Conservation (phyloP, 2,888 invertebrate genomes). For the Microchrysa polita region DNA sequence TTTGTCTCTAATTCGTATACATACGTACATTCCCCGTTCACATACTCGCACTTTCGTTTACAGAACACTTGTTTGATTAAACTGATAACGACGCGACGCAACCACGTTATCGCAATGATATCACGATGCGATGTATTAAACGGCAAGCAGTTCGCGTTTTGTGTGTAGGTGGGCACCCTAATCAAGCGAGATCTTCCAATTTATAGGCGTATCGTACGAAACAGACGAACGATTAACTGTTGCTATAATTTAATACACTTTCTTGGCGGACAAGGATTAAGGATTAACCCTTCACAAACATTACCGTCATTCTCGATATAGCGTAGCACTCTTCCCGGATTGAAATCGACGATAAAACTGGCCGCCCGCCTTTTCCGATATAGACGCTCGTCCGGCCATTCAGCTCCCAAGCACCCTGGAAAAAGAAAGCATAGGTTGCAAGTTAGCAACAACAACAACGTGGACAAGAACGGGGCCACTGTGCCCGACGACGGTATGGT, state of each 20-base stretch:
- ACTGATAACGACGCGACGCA: conserved; percentile 45
- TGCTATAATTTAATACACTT: conserved; percentile 4
- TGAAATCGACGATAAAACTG: conserved; percentile 35
- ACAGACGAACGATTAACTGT: conserved; percentile 11
- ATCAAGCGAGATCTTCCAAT: conserved; percentile 5
- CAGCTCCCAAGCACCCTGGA: neutral
- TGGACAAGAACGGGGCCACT: too few relatives aligned
- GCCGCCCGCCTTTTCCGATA: conserved; percentile 24
- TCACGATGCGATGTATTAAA: neutral
- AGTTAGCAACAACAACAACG: conserved; percentile 42
- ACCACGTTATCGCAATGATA: conserved; percentile 42
- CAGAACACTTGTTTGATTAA: conserved; percentile 50
- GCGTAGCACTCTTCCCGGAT: conserved; percentile 27
- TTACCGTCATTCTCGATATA: conserved; percentile 11
- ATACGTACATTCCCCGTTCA: conserved; percentile 14
- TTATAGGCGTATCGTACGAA: neutral
- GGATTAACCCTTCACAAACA: conserved; percentile 25
- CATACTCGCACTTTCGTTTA: conserved; percentile 13
- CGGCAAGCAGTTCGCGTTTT: neutral
- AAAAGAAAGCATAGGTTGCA: conserved; percentile 44
- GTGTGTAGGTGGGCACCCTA: conserved; percentile 27
- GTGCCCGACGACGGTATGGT: too few relatives aligned
- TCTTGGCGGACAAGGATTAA: conserved; percentile 24
- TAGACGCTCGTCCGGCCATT: conserved; percentile 13
- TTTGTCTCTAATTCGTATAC: conserved; percentile 18